Base-by-base conservation (phyloP, 2,797 vertebrate genomes). In the Gallirallus australis region DNA sequence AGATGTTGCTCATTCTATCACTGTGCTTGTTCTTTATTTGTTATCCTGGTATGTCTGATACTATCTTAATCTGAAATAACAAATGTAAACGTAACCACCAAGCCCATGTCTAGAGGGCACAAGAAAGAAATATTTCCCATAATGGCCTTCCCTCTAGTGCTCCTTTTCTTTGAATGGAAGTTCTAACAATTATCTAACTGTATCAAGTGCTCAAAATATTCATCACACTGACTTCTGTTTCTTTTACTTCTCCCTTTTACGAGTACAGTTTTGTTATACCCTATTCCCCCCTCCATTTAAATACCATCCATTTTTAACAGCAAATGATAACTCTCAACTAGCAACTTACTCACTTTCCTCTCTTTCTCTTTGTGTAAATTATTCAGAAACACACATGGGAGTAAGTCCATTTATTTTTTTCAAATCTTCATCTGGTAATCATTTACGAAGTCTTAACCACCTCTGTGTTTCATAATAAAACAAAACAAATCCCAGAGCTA, bases 71-170 rank as follows among this genome's bases (percentile, higher is more conserved):
- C 65, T 96, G 87, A 96, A 90, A 97, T 48, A 93, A 15, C 48
- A 96, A 96, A 80, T 71, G 13, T 87, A 85, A 80, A 72, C 23
- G 79, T 86, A 93, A 86, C 60, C 57, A 87, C 28, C 59, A 95
- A 92, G 24, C 12, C 63, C 79, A 45, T 88, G 5, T 90, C 82
- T 94, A 94, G 85, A 93, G 63, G 27, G 24, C 66, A 94, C 24
- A 28, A 48, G 50, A 78, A 89, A 60, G 75, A 91, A 95, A 35
- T 75, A 33, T 82, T 96, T 96, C 95, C 50, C 57, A 69, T 84
- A 64, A 40, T 80, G 40, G 25, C 33, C 54, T 91, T 95, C 16
- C 18, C 39, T 60, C 16, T 39, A 70, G 25, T 85, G 37, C 39
- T 72, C 23, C 66, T 73, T 35, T 82, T 75, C 47, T 90, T 77